Conservation (phyloP, 2,888 invertebrate genomes). For the Schizotus pectinicornis region DNA sequence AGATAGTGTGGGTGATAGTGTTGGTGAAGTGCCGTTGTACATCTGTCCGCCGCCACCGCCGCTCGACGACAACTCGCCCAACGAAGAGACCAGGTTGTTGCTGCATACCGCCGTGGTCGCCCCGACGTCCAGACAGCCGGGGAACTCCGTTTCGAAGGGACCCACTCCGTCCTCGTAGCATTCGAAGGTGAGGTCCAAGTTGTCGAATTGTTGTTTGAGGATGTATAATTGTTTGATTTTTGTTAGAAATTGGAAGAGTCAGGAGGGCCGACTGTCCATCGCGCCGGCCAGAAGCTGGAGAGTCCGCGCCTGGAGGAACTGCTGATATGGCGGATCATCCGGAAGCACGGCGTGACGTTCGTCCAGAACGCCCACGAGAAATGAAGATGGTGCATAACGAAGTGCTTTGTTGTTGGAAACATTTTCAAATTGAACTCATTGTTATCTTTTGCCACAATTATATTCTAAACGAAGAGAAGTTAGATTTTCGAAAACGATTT, state of each 20-base stretch:
- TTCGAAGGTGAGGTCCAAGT: conserved; percentile 51
- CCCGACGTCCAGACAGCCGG: conserved; percentile 39
- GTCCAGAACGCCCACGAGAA: conserved; percentile 33
- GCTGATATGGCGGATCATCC: conserved; percentile 35
- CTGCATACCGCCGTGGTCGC: conserved; percentile 42
- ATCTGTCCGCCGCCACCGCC: conserved; percentile 64
- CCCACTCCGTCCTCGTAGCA: conserved; percentile 58
- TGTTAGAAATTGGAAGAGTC: conserved; percentile 25
- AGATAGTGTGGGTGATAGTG: conserved; percentile 45
- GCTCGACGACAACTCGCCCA: conserved; percentile 61
- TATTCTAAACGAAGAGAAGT: conserved; percentile 28
- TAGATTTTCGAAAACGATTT: conserved; percentile 16
- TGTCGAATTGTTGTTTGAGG: no score
- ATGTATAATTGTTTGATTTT: conserved; percentile 9
- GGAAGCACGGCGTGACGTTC: conserved; percentile 34
- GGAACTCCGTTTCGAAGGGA: conserved; percentile 52
- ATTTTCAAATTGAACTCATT: conserved; percentile 26
- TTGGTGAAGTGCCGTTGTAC: conserved; percentile 57
- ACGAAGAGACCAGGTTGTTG: conserved; percentile 61
- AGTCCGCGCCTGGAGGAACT: conserved; percentile 24
- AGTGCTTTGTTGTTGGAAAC: conserved; percentile 36
- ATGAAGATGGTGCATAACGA: conserved; percentile 33
- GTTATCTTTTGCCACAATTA: conserved; percentile 31
- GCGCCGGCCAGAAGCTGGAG: conserved; percentile 16
- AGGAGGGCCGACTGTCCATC: conserved; percentile 18